phyloP scores from a whole-genome alignment of 2,113 vertebrate species.

The Laticauda colubrina region DNA sequence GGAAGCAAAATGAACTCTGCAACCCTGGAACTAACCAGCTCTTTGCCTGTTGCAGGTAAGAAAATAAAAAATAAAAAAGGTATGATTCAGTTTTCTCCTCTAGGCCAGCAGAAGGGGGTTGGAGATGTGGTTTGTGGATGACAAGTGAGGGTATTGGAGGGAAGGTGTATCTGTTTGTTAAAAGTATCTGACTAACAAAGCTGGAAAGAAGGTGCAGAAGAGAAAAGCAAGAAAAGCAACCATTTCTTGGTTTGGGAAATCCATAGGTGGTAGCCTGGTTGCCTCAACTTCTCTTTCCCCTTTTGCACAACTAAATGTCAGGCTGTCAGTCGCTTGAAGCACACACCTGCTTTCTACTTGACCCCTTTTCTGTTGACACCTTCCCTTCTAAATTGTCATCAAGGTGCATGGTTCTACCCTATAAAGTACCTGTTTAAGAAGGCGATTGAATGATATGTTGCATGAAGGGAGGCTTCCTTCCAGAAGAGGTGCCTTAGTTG shows the following conservation, averaged over 20 bases:
- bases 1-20: background rate
- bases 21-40: background rate
- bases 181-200: background rate
- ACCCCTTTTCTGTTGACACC: background rate
- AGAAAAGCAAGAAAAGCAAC: background rate
- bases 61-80: background rate
- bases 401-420: too few species aligned
- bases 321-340: background rate
- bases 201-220: background rate
- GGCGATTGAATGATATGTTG: background rate
- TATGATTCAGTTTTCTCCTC: fast-evolving
- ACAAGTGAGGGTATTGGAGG: background rate
- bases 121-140: background rate
- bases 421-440: background rate
- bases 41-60: constrained; percentile 62
- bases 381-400: background rate
- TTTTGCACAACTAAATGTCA: background rate
- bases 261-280: too few species aligned
- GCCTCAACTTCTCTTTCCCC: background rate
- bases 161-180: background rate
- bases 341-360: background rate
- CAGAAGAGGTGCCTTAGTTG: too few species aligned
- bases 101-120: background rate
- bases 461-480: background rate
- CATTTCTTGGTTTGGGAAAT: background rate